Percentiles rank a stretch among this genome's conserved stretches.
Conservation (phyloP, 2,888 invertebrate species). For the Capitulum mitella region DNA sequence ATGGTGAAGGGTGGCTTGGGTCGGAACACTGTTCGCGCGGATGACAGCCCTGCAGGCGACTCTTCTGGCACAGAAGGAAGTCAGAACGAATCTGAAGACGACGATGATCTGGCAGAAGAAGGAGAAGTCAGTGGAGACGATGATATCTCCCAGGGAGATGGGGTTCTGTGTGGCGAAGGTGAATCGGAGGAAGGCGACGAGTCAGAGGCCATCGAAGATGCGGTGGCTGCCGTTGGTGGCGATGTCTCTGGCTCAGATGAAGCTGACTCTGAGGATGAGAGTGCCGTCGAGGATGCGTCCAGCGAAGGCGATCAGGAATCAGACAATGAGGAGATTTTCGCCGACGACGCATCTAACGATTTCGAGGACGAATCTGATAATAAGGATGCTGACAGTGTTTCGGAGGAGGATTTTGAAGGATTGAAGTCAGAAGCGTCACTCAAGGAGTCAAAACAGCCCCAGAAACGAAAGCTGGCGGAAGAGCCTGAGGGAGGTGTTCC, state of each 20-base stretch:
- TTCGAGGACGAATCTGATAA: background rate
- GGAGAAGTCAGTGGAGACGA: background rate
- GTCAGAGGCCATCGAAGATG: slow-evolving; percentile 39
- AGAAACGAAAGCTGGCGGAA: background rate
- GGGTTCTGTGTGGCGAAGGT: background rate
- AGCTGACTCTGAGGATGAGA: background rate
- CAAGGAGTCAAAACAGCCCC: background rate
- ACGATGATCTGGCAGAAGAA: too few species aligned
- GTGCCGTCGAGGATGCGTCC: background rate
- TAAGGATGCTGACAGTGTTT: background rate
- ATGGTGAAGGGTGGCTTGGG: slow-evolving; percentile 33
- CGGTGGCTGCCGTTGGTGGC: background rate
- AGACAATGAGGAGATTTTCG: background rate
- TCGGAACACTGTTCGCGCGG: background rate
- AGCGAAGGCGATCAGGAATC: background rate
- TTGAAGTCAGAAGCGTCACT: background rate
- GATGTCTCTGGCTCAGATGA: background rate
- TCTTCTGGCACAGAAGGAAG: background rate
- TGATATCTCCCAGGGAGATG: background rate
- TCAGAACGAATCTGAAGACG: background rate
- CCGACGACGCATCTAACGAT: background rate
- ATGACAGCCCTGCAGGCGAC: background rate
- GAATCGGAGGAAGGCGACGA: background rate
- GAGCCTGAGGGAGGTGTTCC: background rate
- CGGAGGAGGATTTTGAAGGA: background rate